A percentile compares a stretch with the other conserved stretches of the same genome.
Conservation (phyloP, 1,140 invertebrate species). For the Macrobrachium rosenbergii region DNA sequence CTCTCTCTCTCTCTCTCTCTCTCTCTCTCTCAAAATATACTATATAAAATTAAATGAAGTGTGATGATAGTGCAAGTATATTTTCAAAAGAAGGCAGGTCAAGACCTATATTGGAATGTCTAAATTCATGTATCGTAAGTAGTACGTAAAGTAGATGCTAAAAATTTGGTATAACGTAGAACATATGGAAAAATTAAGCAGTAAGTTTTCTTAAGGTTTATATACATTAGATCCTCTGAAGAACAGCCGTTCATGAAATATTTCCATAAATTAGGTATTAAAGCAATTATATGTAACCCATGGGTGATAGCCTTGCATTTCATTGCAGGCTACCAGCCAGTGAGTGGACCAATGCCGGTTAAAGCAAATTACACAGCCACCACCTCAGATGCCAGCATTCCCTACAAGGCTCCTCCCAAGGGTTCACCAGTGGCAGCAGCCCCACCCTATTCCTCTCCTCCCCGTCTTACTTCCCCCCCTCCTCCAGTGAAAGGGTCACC, state of each 20-base stretch:
- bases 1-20: constrained; percentile 18
- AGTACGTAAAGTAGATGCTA: no score
- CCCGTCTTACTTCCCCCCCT: constrained; percentile 61
- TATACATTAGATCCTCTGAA: no score
- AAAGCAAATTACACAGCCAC: constrained; percentile 61
- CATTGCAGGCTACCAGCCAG: constrained; percentile 66
- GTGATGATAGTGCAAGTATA: not conserved
- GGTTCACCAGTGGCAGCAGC: constrained; percentile 60
- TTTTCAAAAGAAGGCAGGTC: no score
- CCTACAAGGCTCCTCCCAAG: constrained; percentile 62
- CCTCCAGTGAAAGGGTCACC: constrained; percentile 56
- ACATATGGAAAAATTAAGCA: no score
- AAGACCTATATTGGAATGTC: no score
- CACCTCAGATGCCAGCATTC: constrained; percentile 45
- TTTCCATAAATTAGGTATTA: not conserved
- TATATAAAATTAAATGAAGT: no score
- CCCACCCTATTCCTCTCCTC: constrained; percentile 63
- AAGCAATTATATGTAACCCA: constrained; percentile 23
- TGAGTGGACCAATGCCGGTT: constrained; percentile 65
- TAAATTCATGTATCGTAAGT: no score
- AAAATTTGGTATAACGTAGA: no score
- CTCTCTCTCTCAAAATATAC: not conserved
- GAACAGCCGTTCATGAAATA: no score
- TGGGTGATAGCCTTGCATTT: constrained; percentile 59
- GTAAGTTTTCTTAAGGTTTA: no score